A percentile compares a stretch with the other conserved stretches of the same genome.
These are phyloP conservation scores for Dermatophagoides farinae DNA, from an alignment of 1,140 invertebrate genomes.

Conservation along the genomic window DNA sequence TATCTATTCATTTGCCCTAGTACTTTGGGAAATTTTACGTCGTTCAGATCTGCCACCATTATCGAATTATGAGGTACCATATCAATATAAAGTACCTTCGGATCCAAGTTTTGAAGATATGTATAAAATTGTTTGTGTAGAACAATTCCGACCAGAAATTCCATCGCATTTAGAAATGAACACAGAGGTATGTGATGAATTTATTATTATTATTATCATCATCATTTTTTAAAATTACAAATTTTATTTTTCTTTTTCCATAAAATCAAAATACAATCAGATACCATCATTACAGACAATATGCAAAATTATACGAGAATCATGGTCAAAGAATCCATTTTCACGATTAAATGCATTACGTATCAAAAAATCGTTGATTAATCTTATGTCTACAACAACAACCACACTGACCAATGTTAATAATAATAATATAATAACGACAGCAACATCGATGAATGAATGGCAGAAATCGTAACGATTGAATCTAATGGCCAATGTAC, in stretches of 20 bases:
- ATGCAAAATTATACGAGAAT: constrained; percentile 87
- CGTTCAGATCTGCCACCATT: constrained; percentile 24
- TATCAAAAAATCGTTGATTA: constrained; percentile 49
- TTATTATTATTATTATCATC: neutral
- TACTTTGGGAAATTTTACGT: constrained; percentile 78
- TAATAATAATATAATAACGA: neutral
- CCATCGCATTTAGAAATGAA: constrained; percentile 32
- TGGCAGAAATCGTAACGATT: neutral
- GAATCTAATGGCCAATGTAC: neutral
- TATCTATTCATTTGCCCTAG: constrained; percentile 81
- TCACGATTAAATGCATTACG: constrained; percentile 70
- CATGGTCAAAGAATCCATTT: constrained; percentile 83
- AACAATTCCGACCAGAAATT: constrained; percentile 59
- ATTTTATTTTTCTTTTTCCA: neutral
- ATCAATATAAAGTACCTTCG: constrained; percentile 70
- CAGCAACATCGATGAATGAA: neutral
- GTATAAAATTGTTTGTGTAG: constrained; percentile 63
- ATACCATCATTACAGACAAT: constrained; percentile 30
- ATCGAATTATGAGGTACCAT: constrained; percentile 68
- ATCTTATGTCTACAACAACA: neutral
- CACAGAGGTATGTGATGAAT: neutral
- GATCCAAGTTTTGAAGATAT: constrained; percentile 87
- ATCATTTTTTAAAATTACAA: neutral
- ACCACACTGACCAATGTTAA: neutral
- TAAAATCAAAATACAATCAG: neutral